Conservation (phyloP, 2,888 invertebrate species). For the Dicyrtoma fusca region DNA sequence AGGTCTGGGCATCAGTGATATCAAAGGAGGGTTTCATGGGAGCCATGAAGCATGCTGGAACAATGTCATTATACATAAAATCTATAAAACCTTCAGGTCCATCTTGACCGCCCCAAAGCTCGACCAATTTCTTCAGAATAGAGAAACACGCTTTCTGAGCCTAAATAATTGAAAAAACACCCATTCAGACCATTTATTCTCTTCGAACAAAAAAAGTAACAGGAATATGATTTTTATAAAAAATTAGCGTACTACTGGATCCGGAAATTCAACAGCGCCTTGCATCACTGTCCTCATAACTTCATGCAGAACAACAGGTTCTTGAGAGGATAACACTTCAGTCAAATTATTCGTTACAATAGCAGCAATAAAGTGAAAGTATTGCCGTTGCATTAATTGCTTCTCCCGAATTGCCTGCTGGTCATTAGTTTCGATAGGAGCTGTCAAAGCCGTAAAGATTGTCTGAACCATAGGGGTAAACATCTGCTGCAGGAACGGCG, state of each 20-base stretch:
- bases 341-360: constrained; percentile 62
- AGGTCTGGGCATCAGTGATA: constrained; percentile 63
- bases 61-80: constrained; percentile 63
- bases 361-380: constrained; percentile 62
- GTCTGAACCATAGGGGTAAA: constrained; percentile 63
- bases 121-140: constrained; percentile 62
- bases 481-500: constrained; percentile 62
- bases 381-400: constrained; percentile 62
- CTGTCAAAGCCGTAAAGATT: constrained; percentile 61
- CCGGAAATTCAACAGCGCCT: constrained; percentile 63
- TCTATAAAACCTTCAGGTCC: constrained; percentile 62
- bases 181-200: background rate
- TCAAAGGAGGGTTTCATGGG: constrained; percentile 63
- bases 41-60: constrained; percentile 64
- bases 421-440: constrained; percentile 62
- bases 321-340: constrained; percentile 60
- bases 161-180: constrained; percentile 54
- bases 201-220: too few relatives aligned
- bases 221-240: background rate
- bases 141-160: constrained; percentile 63
- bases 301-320: constrained; percentile 58
- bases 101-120: constrained; percentile 62
- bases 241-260: constrained; percentile 60
- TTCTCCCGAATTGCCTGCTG: constrained; percentile 62
- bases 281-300: constrained; percentile 63